These are phyloP conservation scores for Orthosia incerta DNA, from an alignment of 2,888 invertebrate species.

Conservation along the genomic window DNA sequence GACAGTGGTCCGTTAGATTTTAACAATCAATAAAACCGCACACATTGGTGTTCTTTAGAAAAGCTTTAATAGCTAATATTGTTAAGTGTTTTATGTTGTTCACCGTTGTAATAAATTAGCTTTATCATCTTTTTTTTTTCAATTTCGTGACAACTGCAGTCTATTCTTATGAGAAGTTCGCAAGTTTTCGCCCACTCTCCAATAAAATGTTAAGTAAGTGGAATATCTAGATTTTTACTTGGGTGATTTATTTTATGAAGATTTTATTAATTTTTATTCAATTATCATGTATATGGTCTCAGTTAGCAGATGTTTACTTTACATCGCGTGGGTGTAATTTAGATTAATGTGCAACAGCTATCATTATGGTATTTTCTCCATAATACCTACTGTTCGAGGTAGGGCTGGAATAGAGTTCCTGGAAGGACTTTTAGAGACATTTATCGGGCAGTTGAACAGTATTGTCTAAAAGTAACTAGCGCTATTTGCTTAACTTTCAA, in stretches of 20 bases:
- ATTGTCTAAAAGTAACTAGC: too few relatives aligned
- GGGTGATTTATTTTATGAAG: slow-evolving; percentile 4
- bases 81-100: slow-evolving; percentile 32
- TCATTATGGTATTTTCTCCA: neutral
- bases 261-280: slow-evolving; percentile 12
- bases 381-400: neutral
- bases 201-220: slow-evolving; percentile 20
- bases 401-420: too few relatives aligned
- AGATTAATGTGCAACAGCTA: neutral
- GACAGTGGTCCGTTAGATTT: slow-evolving; percentile 40
- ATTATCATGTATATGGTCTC: slow-evolving; percentile 8
- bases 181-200: slow-evolving; percentile 10
- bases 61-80: slow-evolving; percentile 33
- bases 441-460: too few relatives aligned
- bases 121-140: slow-evolving; percentile 19
- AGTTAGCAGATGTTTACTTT: neutral
- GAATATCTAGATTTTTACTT: slow-evolving; percentile 18
- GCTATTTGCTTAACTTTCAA: too few relatives aligned
- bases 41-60: slow-evolving; percentile 20
- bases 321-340: neutral
- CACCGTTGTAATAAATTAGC: slow-evolving; percentile 51
- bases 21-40: slow-evolving; percentile 21
- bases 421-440: too few relatives aligned
- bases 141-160: slow-evolving; percentile 41
- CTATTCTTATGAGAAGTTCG: slow-evolving; percentile 10